phyloP scores from a whole-genome alignment of 92 coral and sea anemone genomes.

The Anthopleura xanthogrammica region DNA sequence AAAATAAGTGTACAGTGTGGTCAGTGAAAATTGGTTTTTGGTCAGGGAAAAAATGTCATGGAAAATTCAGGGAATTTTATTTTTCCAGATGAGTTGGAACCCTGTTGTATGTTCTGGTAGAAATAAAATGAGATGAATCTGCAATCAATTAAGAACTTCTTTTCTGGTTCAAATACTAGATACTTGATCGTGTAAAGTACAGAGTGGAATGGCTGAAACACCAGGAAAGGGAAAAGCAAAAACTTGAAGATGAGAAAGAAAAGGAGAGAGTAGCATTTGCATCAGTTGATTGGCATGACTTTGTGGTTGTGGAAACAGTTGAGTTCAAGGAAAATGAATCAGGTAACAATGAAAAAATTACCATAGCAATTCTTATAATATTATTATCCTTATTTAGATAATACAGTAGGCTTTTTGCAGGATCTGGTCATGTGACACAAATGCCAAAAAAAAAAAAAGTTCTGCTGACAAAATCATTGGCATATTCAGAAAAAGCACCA shows the following conservation, averaged over 20 bases:
- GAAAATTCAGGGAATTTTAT: too few relatives aligned
- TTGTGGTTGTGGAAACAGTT: slow-evolving; percentile 98
- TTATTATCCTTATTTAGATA: too few relatives aligned
- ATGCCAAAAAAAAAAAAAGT: too few relatives aligned
- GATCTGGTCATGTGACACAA: too few relatives aligned
- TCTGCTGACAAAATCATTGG: too few relatives aligned
- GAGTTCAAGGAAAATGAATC: slow-evolving; percentile 91
- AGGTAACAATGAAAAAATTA: slow-evolving; percentile 43
- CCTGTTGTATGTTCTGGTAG: not conserved
- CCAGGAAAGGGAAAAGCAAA: slow-evolving; percentile 89
- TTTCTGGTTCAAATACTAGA: slow-evolving; percentile 35
- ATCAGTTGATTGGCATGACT: slow-evolving; percentile 98
- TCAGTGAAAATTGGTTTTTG: too few relatives aligned
- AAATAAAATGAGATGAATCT: too few relatives aligned
- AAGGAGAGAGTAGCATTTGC: slow-evolving; percentile 98
- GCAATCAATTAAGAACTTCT: not conserved
- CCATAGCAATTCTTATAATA: not conserved
- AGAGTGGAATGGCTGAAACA: slow-evolving; percentile 93
- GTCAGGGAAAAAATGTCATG: too few relatives aligned
- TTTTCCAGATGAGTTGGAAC: too few relatives aligned
- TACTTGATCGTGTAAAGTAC: slow-evolving; percentile 85
- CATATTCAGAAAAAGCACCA: too few relatives aligned
- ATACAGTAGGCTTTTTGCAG: too few relatives aligned
- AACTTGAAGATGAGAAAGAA: slow-evolving; percentile 96
- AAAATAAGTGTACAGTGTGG: too few relatives aligned